Evolutionary conservation across 2,113 vertebrate species (phyloP).

Genomic region (Hypanus sabinus): DNA sequence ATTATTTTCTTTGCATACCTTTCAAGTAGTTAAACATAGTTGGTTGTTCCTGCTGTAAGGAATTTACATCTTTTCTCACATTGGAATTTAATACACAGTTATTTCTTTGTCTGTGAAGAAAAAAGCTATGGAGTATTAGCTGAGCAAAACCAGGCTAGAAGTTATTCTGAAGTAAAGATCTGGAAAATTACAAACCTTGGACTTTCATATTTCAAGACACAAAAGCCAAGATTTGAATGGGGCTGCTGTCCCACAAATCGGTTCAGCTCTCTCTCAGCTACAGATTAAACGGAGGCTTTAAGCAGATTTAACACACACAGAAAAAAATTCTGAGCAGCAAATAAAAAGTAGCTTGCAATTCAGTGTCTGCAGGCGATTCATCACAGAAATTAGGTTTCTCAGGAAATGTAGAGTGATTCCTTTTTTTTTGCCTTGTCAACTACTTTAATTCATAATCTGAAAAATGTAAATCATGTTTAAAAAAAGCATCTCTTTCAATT

Average conservation of each 20-base stretch:
- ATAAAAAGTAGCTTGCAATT: slow-evolving; percentile 33
- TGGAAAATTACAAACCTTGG: slow-evolving; percentile 36
- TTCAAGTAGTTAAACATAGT: too few species aligned
- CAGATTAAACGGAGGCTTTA: slow-evolving; percentile 35
- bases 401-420: slow-evolving; percentile 33
- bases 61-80: not conserved
- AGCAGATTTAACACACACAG: slow-evolving; percentile 35
- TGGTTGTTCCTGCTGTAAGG: not conserved
- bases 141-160: not conserved
- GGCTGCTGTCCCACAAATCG: slow-evolving; percentile 16
- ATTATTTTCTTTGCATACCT: not conserved
- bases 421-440: slow-evolving; percentile 35
- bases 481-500: slow-evolving; percentile 38
- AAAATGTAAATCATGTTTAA: slow-evolving; percentile 36
- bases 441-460: slow-evolving; percentile 36
- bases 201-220: slow-evolving; percentile 26
- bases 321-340: slow-evolving; percentile 24
- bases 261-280: slow-evolving; percentile 25
- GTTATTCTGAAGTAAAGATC: slow-evolving; percentile 25
- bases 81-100: slow-evolving; percentile 11
- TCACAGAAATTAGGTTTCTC: slow-evolving; percentile 37
- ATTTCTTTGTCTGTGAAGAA: slow-evolving; percentile 20
- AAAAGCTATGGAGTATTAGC: slow-evolving; percentile 12
- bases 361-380: slow-evolving; percentile 35
- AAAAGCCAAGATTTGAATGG: slow-evolving; percentile 15